Evolutionary conservation across 64 coral and sea anemone species (phyloP).

Genomic region (Orbicella faveolata): DNA sequence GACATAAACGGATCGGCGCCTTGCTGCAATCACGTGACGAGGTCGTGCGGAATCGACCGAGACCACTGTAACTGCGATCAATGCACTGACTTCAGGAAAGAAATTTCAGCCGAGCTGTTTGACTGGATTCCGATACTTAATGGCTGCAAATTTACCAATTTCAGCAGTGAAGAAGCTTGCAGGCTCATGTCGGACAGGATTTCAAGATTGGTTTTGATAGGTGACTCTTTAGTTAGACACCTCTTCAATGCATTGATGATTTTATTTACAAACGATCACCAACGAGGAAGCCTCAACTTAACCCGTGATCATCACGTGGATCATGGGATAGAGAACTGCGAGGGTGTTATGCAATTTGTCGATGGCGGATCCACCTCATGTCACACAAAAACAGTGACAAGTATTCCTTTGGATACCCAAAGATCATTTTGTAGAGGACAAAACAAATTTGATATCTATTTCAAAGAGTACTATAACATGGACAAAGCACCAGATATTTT

Average conservation of each 20-base stretch:
- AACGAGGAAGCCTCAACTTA: constrained; percentile 27
- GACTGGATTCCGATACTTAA: constrained; percentile 14
- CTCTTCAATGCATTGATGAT: constrained; percentile 64
- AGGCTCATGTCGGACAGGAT: constrained; percentile 29
- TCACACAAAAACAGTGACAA: constrained; percentile 38
- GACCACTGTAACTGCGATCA: constrained; percentile 38
- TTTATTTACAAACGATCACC: constrained; percentile 55
- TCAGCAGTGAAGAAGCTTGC: constrained; percentile 59
- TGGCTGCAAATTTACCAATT: constrained; percentile 47
- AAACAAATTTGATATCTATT: constrained; percentile 20
- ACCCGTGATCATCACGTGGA: neutral
- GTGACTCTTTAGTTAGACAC: constrained; percentile 75
- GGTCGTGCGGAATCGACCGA: constrained; percentile 21
- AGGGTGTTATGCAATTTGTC: constrained; percentile 81
- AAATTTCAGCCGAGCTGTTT: constrained; percentile 59
- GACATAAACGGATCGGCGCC: constrained; percentile 20
- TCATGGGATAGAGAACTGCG: constrained; percentile 5
- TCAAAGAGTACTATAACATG: constrained; percentile 46
- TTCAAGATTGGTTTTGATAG: constrained; percentile 56
- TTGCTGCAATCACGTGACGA: constrained; percentile 50
- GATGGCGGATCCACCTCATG: constrained; percentile 56
- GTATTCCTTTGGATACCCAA: neutral
- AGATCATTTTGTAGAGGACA: constrained; percentile 52
- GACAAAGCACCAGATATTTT: constrained; percentile 14
- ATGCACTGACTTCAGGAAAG: constrained; percentile 60